These are phyloP conservation scores for Harpegnathos saltator DNA, from an alignment of 1,140 invertebrate genomes.

Conservation along the genomic window DNA sequence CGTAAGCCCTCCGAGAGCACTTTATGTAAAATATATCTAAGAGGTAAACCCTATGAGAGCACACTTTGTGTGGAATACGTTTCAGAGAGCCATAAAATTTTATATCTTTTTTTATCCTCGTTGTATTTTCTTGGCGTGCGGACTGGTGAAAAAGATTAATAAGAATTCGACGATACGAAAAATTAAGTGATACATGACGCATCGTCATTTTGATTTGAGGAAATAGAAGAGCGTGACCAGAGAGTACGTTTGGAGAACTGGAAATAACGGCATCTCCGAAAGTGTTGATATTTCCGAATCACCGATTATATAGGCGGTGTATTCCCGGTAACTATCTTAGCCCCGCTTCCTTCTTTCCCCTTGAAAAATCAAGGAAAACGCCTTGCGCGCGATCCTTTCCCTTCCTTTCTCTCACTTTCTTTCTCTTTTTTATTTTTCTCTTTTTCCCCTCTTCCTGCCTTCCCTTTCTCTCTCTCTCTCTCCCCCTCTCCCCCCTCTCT, in stretches of 20 bases:
- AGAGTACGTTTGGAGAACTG: no score
- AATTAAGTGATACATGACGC: no score
- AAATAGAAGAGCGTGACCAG: background rate
- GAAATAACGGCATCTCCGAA: slow-evolving; percentile 13
- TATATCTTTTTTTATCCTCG: no score
- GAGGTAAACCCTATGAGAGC: no score
- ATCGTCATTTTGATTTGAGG: background rate
- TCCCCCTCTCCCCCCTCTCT: background rate
- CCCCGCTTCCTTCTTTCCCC: slow-evolving; percentile 6
- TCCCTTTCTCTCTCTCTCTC: no score
- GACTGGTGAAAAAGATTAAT: no score
- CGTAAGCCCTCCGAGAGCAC: no score
- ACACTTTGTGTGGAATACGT: no score
- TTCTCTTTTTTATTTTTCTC: background rate
- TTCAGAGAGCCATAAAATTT: no score
- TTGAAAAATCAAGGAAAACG: slow-evolving; percentile 42
- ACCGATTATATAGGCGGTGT: slow-evolving; percentile 31
- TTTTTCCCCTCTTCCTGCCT: background rate
- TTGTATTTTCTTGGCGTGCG: no score
- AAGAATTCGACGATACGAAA: no score
- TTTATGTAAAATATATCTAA: no score
- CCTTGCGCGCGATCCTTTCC: background rate
- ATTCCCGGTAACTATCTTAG: slow-evolving; percentile 25
- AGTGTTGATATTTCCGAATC: slow-evolving; percentile 47
- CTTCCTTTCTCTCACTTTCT: slow-evolving; percentile 3